A percentile compares a stretch with the other conserved stretches of the same genome.
Evolutionary conservation across 2,797 vertebrate genomes (phyloP).

Genomic region (Scyliorhinus canicula): DNA sequence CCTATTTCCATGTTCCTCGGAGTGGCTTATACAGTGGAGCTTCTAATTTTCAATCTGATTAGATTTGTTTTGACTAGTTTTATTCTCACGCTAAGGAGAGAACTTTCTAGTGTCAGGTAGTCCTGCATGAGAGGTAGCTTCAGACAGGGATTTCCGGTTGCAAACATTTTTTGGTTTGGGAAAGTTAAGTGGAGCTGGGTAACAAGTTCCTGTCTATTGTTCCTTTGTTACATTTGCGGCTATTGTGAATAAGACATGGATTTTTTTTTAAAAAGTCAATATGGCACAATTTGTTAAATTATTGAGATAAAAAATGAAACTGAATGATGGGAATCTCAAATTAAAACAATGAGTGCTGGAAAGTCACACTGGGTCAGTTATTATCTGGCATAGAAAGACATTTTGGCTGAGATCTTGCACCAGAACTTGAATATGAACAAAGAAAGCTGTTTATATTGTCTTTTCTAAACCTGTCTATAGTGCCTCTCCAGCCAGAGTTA

Average conservation of each 20-base stretch:
- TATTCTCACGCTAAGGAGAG: not conserved
- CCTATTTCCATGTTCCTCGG: too few species aligned
- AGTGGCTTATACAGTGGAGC: not conserved
- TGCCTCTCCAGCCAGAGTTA: not conserved
- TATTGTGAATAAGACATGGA: not conserved
- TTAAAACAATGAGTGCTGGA: slow-evolving; percentile 8
- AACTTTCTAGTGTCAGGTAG: not conserved
- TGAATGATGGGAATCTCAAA: slow-evolving; percentile 6
- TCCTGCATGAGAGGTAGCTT: not conserved
- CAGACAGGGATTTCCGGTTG: slow-evolving; percentile 3
- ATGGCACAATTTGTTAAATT: slow-evolving; percentile 6
- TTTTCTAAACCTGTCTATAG: not conserved
- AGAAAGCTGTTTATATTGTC: too few species aligned
- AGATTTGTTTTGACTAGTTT: not conserved
- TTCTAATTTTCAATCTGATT: not conserved
- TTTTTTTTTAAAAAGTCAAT: not conserved
- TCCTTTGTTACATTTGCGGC: not conserved
- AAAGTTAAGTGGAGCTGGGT: not conserved
- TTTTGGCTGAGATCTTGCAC: not conserved
- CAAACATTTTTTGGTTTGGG: not conserved
- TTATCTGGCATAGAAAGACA: not conserved
- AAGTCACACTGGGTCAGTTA: not conserved
- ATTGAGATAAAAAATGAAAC: slow-evolving; percentile 6
- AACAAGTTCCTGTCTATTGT: slow-evolving; percentile 13
- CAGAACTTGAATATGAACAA: not conserved